These are phyloP conservation scores for Zaprionus lineosus DNA, from an alignment of 2,888 invertebrate species.

Conservation along the genomic window DNA sequence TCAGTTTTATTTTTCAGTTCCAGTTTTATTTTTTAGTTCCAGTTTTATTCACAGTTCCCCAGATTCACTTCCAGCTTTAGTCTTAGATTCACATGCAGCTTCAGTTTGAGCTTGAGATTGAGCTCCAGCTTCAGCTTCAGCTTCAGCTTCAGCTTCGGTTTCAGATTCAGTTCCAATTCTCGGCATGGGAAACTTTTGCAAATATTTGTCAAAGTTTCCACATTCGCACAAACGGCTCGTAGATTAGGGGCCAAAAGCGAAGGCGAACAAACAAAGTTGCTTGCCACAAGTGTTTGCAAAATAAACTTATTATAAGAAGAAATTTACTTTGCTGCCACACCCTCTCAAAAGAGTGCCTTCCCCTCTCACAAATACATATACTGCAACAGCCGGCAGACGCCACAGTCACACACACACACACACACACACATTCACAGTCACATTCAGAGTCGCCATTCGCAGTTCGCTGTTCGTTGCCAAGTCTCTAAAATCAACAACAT, in stretches of 20 bases:
- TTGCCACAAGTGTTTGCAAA: constrained; percentile 80
- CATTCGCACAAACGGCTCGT: constrained; percentile 78
- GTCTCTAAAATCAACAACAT: constrained; percentile 77
- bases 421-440: constrained; percentile 3
- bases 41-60: too few species aligned
- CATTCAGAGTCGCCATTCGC: constrained; percentile 23
- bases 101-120: too few species aligned
- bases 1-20: too few species aligned
- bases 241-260: constrained; percentile 66
- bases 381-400: constrained; percentile 2
- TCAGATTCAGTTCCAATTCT: too few species aligned
- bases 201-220: constrained; percentile 80
- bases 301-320: constrained; percentile 79
- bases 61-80: too few species aligned
- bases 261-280: constrained; percentile 74
- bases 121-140: too few species aligned
- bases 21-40: too few species aligned
- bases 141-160: too few species aligned
- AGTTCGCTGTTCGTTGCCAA: constrained; percentile 72
- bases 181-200: constrained; percentile 66
- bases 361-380: background rate
- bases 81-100: too few species aligned
- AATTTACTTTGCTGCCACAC: constrained; percentile 63
- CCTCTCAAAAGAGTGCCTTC: background rate
- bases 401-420: background rate